A percentile compares a stretch with the other conserved stretches of the same genome.
Evolutionary conservation across 2,888 invertebrate species (phyloP).

Genomic region (Tenthredo scrophulariae): DNA sequence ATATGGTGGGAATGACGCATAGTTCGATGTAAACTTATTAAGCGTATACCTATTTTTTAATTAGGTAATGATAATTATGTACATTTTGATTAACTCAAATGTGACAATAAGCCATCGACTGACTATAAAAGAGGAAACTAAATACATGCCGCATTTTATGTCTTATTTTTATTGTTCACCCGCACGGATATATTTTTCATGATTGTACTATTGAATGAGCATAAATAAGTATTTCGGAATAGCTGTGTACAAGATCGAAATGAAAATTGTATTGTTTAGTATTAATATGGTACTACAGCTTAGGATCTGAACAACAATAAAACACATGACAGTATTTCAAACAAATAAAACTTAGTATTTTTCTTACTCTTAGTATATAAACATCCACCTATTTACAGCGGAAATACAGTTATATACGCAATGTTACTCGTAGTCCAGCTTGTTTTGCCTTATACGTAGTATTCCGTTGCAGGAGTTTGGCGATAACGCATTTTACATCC

Average conservation of each 20-base stretch:
- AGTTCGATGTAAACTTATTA: conserved; percentile 16
- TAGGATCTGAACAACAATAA: conserved; percentile 69
- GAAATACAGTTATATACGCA: neutral
- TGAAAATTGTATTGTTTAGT: conserved; percentile 28
- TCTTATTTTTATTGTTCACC: conserved; percentile 30
- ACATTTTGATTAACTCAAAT: conserved; percentile 53
- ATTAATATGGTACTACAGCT: conserved; percentile 65
- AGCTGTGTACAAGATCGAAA: conserved; percentile 7
- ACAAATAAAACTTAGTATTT: conserved; percentile 56
- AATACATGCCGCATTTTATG: conserved; percentile 45
- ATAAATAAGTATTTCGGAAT: conserved; percentile 28
- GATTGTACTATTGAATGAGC: neutral
- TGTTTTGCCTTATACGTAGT: too few species aligned
- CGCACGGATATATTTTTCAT: conserved; percentile 30
- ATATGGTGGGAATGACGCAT: conserved; percentile 19
- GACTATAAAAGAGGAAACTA: conserved; percentile 58
- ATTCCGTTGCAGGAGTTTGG: too few species aligned
- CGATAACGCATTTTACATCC: neutral
- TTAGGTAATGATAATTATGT: conserved; percentile 43
- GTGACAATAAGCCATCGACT: conserved; percentile 72
- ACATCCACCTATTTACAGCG: neutral
- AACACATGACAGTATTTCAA: conserved; percentile 55
- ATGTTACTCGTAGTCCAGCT: neutral
- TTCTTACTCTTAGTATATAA: neutral
- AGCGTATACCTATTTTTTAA: conserved; percentile 12